Evolutionary conservation across 1,140 invertebrate genomes (phyloP).

Genomic region (Cataglyphis hispanica): DNA sequence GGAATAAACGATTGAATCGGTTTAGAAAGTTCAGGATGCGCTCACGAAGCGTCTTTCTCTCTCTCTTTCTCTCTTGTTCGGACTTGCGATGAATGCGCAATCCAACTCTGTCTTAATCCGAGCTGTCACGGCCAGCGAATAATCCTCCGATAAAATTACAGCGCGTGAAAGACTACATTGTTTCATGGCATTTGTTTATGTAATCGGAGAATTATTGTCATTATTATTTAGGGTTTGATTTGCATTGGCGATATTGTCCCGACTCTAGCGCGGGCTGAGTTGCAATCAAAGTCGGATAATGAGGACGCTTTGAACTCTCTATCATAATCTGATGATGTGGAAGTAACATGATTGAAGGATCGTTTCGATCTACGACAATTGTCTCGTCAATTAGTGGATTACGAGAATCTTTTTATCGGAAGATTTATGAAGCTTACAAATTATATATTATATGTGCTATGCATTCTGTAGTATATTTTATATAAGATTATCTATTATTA

Average conservation of each 20-base stretch:
- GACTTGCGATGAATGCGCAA: conserved; percentile 26
- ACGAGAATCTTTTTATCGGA: not conserved
- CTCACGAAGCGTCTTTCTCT: conserved; percentile 33
- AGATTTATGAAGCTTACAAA: not conserved
- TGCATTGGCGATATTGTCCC: not conserved
- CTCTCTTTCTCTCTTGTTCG: conserved; percentile 10
- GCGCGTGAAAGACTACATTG: conserved; percentile 26
- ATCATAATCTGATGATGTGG: conserved; percentile 30
- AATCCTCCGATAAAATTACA: conserved; percentile 25
- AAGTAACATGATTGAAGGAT: conserved; percentile 4
- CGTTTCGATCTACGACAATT: conserved; percentile 22
- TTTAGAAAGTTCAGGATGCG: conserved; percentile 80
- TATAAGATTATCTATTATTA: not conserved
- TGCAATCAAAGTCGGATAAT: conserved; percentile 1
- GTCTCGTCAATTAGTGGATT: not conserved
- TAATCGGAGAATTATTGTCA: conserved; percentile 39
- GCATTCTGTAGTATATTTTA: too few relatives aligned
- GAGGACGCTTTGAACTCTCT: conserved; percentile 7
- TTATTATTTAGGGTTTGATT: conserved; percentile 23
- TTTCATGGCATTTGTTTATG: conserved; percentile 30
- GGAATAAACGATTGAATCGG: conserved; percentile 71
- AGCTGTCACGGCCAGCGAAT: conserved; percentile 51
- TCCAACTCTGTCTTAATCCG: conserved; percentile 42
- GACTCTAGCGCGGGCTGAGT: not conserved
- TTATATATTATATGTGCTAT: not conserved